Percentiles rank a stretch among this genome's conserved stretches.
Evolutionary conservation across 2,888 invertebrate genomes (phyloP).

Genomic region (Lasioglossum lativentre): DNA sequence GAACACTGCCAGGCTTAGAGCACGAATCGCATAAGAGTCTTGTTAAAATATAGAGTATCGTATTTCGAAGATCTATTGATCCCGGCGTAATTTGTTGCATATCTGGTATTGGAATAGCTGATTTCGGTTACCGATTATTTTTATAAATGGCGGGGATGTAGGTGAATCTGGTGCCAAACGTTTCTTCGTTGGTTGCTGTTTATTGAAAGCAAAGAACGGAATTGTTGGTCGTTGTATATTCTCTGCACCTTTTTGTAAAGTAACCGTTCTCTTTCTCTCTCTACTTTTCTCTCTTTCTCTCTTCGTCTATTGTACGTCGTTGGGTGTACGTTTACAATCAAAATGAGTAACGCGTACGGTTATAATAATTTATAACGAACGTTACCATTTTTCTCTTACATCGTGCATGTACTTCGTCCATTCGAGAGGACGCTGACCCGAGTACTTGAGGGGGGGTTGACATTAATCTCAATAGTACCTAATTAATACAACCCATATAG

Average conservation of each 20-base stretch:
- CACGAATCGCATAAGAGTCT: conserved; percentile 23
- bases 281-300: background rate
- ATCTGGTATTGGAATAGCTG: conserved; percentile 18
- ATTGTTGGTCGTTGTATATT: conserved; percentile 31
- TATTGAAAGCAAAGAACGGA: conserved; percentile 8
- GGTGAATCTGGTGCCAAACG: conserved; percentile 57
- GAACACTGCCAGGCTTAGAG: conserved; percentile 64
- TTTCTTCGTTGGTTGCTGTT: conserved; percentile 25
- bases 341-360: conserved; percentile 28
- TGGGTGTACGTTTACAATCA: conserved; percentile 27
- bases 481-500: conserved; percentile 18
- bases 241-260: conserved; percentile 19
- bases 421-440: conserved; percentile 25
- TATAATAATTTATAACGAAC: conserved; percentile 42
- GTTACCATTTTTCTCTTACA: conserved; percentile 47
- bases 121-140: conserved; percentile 27
- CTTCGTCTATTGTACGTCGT: conserved; percentile 29
- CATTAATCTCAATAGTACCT: conserved; percentile 37
- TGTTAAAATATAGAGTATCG: conserved; percentile 10
- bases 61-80: conserved; percentile 20
- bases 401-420: conserved; percentile 37
- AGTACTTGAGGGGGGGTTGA: conserved; percentile 28
- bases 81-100: conserved; percentile 36
- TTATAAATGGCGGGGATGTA: conserved; percentile 7
- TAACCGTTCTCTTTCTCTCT: background rate